Conservation (phyloP, 2,888 invertebrate species). For the Xanthia icteritia region DNA sequence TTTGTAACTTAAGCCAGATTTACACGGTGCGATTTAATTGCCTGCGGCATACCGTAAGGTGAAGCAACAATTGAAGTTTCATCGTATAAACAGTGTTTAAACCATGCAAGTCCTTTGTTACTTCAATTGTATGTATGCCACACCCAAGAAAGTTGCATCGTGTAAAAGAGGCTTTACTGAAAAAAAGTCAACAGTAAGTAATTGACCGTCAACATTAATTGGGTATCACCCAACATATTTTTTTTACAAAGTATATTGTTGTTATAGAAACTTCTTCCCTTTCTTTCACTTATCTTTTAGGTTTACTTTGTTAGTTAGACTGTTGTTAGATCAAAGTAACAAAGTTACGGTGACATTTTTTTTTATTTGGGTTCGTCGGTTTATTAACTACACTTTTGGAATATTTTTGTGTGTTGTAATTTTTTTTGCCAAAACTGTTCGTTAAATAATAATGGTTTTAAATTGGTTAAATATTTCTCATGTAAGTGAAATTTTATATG, state of each 20-base stretch:
- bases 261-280: constrained; percentile 39
- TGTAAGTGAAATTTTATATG: no score
- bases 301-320: constrained; percentile 58
- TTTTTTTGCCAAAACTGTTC: no score
- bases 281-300: constrained; percentile 46
- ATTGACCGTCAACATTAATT: constrained; percentile 38
- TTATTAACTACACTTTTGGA: background rate
- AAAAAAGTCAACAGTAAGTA: background rate
- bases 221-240: constrained; percentile 8
- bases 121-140: no score
- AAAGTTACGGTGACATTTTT: constrained; percentile 22
- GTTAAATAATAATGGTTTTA: no score
- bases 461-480: no score
- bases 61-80: no score
- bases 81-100: no score
- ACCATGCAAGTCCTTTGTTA: no score
- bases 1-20: background rate
- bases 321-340: constrained; percentile 50
- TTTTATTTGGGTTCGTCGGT: constrained; percentile 50
- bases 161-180: no score
- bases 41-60: background rate
- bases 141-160: no score
- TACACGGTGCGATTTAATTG: background rate
- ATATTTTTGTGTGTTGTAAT: no score
- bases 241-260: constrained; percentile 25